Evolutionary conservation across 2,113 vertebrate genomes (phyloP).

Genomic region (Nothoprocta pentlandii): DNA sequence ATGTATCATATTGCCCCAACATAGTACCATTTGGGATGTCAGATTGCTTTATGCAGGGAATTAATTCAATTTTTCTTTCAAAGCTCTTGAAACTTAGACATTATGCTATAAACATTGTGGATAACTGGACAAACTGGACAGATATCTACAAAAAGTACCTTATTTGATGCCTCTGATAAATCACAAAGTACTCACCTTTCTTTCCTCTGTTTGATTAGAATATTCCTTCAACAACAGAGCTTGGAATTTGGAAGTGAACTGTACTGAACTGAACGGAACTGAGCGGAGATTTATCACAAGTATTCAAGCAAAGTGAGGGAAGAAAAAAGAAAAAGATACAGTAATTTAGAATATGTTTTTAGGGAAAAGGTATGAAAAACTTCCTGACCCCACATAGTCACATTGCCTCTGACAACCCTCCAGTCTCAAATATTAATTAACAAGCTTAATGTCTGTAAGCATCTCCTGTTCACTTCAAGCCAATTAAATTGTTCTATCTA

Average conservation of each 20-base stretch:
- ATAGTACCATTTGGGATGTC: neutral
- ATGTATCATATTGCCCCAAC: neutral
- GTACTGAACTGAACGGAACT: neutral
- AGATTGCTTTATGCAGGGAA: neutral
- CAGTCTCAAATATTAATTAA: neutral
- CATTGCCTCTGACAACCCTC: neutral
- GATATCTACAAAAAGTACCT: neutral
- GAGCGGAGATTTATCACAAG: neutral
- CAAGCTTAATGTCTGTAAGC: neutral
- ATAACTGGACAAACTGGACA: neutral
- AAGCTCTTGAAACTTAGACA: neutral
- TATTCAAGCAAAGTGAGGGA: neutral
- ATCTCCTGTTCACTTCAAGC: neutral
- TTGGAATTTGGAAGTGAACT: neutral
- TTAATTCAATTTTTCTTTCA: conserved; percentile 5
- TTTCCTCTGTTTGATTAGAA: neutral
- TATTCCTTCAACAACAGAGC: neutral
- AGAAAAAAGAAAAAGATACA: neutral
- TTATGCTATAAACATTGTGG: neutral
- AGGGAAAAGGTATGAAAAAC: neutral
- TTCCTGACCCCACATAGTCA: neutral
- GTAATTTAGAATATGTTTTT: neutral
- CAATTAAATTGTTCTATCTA: neutral
- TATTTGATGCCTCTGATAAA: conserved; percentile 1
- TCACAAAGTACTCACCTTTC: neutral